Base-by-base conservation (phyloP, 2,797 vertebrate genomes). In the Enteromius mattozi region DNA sequence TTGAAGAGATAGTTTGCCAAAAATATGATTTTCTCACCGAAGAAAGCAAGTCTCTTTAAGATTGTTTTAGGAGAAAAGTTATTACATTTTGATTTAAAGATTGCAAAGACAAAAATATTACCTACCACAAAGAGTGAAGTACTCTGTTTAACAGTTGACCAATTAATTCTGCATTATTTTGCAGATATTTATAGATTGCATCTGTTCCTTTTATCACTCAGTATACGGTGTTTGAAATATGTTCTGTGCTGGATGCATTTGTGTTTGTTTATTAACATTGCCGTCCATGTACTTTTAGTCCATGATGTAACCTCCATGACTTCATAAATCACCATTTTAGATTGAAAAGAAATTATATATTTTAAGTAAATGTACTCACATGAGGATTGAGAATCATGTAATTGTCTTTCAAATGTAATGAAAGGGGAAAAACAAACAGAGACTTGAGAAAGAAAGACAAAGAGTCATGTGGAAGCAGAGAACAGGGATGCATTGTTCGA, bases 401-500 rank as follows among this genome's bases (percentile, higher is more conserved):
- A 42, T 68, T 76, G 10, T 68, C 19, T 49, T 81, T 59, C 30
- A 42, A 4, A 21, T 80, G 13, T 49, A 65, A 24, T 71, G 16
- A 59, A 49, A 78, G 4, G 3, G 59, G 10, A 78, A 78, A 72
- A 69, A 49, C 42, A 71, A 30, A 51, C 42, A 51, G 27, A 69
- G 24, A 72, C 12, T 1, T 7, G 33, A 69, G 27, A 35, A n/a
- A 49, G 7, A 54, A 33, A 81, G 16, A 59, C 54, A 81, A 65
- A 65, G 61, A 33, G 81, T 63, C 19, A 72, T 49, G 35, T 74
- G 33, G 63, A 51, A 51, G 24, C 61, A n/a, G 33, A 84, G 65
- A 72, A 84, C 82, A 87, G 37, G 9, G 65, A 54, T 33, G 66
- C 78, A 70, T 87, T 87, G 86, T 87, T 83, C 47, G 12, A 77